Evolutionary conservation across 37 sponge, comb jelly and placozoan species (phyloP).

Genomic region (Oopsacas minuta): DNA sequence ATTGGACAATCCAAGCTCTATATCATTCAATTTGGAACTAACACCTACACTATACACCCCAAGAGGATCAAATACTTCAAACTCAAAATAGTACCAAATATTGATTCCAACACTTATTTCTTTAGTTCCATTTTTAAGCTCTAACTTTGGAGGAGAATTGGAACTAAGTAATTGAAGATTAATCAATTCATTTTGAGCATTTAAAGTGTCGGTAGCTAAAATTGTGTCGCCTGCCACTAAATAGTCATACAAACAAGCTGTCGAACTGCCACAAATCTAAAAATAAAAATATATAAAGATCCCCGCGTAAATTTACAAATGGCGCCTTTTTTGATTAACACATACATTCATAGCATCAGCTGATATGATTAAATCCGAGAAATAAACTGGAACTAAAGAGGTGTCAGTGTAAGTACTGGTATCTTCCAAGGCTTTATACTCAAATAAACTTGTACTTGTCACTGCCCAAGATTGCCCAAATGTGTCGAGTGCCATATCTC

Average conservation of each 20-base stretch:
- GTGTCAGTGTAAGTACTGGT: neutral
- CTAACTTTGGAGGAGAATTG: neutral
- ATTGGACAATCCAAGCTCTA: neutral
- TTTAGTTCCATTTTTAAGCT: slow-evolving; percentile 2
- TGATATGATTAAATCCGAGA: too few species aligned
- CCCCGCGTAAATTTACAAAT: too few species aligned
- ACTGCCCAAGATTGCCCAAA: neutral
- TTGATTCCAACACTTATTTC: neutral
- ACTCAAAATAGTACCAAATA: neutral
- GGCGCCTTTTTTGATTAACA: neutral
- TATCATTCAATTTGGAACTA: neutral
- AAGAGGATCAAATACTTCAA: neutral
- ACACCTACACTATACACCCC: neutral
- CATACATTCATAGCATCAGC: neutral
- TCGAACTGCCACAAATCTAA: slow-evolving; percentile 1
- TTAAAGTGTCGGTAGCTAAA: neutral
- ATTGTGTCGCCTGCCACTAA: neutral
- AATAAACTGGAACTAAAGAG: neutral
- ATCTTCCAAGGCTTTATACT: neutral
- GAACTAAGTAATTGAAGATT: neutral
- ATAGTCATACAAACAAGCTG: neutral
- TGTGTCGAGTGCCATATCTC: neutral
- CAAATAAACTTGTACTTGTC: neutral
- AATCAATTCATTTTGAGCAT: neutral
- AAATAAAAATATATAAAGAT: too few species aligned